phyloP scores from a whole-genome alignment of 2,888 invertebrate species.

The Teleiodes luculella region DNA sequence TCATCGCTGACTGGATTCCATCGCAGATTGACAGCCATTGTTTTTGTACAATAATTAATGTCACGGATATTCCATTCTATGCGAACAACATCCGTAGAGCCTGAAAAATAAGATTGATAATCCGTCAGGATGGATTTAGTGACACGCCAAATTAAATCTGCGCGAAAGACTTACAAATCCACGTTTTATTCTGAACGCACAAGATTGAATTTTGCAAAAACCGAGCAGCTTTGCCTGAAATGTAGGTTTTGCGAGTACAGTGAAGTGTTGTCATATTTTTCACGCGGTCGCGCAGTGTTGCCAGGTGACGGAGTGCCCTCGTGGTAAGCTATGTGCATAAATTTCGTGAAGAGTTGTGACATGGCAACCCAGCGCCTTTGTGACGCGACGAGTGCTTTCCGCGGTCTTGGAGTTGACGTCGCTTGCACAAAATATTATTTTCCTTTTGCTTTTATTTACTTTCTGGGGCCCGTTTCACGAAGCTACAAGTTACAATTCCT shows the following conservation, averaged over 20 bases:
- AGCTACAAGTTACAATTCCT: too few relatives aligned
- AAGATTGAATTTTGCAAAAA: neutral
- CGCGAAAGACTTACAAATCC: neutral
- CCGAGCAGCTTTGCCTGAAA: neutral
- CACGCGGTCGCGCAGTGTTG: conserved; percentile 34
- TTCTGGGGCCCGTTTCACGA: too few relatives aligned
- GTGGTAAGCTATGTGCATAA: conserved; percentile 70
- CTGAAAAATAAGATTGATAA: conserved; percentile 10
- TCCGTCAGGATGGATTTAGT: conserved; percentile 14
- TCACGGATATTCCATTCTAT: conserved; percentile 6
- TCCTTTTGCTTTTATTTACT: conserved; percentile 3
- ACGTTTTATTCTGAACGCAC: neutral
- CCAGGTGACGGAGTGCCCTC: conserved; percentile 52
- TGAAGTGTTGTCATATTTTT: conserved; percentile 38
- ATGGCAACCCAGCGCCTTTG: conserved; percentile 47
- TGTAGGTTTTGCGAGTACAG: conserved; percentile 4
- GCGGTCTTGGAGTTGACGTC: conserved; percentile 15
- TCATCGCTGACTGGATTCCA: conserved; percentile 18
- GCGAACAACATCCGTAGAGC: neutral
- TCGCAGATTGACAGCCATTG: conserved; percentile 16
- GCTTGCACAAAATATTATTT: conserved; percentile 4
- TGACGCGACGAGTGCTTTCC: conserved; percentile 39
- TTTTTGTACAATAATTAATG: conserved; percentile 18
- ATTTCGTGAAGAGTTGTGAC: conserved; percentile 55
- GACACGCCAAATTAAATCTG: neutral